Evolutionary conservation across 2,888 invertebrate species (phyloP).

Genomic region (Aricia artaxerxes): DNA sequence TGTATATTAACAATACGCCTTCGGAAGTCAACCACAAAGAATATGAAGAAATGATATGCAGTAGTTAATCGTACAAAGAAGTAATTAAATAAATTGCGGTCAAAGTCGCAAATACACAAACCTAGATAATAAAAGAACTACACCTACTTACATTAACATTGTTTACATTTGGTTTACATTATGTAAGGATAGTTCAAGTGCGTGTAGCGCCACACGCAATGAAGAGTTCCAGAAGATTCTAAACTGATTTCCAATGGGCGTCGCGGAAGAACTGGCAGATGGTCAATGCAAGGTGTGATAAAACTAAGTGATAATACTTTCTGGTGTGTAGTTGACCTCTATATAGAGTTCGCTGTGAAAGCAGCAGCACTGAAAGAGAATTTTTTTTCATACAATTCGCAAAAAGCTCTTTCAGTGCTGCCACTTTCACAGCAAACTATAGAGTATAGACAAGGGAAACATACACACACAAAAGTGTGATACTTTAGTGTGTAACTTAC

Average conservation of each 20-base stretch:
- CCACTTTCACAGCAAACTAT: too few species aligned
- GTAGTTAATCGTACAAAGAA: background rate
- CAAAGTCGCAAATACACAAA: background rate
- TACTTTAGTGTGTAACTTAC: too few species aligned
- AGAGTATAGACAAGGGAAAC: too few species aligned
- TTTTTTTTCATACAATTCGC: too few species aligned
- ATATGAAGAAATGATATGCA: background rate
- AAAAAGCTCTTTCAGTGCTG: too few species aligned
- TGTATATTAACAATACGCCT: background rate
- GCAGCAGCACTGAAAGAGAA: too few species aligned
- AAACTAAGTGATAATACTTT: too few species aligned
- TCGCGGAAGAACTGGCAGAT: background rate
- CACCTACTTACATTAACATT: background rate
- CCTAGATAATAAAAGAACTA: background rate
- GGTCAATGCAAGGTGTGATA: background rate
- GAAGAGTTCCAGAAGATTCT: background rate
- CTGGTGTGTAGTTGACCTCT: too few species aligned
- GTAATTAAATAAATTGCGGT: slow-evolving; percentile 13
- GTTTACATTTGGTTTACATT: slow-evolving; percentile 6
- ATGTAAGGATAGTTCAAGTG: slow-evolving; percentile 13
- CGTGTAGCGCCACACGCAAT: background rate
- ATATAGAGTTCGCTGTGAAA: too few species aligned
- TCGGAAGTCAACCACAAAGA: background rate
- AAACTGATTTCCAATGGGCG: background rate
- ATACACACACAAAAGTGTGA: too few species aligned